Evolutionary conservation across 2,113 vertebrate species (phyloP), one percentile per base, ranked within the genome.

Genomic region (Crocuta crocuta): DNA sequence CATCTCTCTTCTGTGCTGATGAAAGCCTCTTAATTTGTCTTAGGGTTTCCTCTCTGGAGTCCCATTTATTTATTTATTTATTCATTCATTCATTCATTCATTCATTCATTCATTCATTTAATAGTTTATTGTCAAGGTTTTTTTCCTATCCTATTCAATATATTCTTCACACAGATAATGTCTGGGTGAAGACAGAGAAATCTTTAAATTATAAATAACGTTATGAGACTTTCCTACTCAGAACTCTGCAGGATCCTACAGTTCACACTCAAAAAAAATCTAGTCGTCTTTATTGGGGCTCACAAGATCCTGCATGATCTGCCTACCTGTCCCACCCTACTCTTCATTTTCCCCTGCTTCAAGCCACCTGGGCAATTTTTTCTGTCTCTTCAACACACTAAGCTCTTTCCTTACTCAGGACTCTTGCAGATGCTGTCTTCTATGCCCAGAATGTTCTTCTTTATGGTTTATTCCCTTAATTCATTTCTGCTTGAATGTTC

Each of bases 401-500:
- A 55, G 8, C 1, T 83, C 24, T 6, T 73, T 48, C 11, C 24
- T 65, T 74, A 89, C 63, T 28, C 23, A 58, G 79, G 39, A 24
- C 16, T 50, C 61, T 68, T 94, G 5, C 17, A 48, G 16, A 1
- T 66, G 12, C 48, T 39, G 0, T 45, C 39, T 95, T 23, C 11
- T 63, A 48, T 50, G 7, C n/a, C 39, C 71, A 26, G 35, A 93
- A 85, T 84, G 7, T 73, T 81, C 16, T 76, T 50, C 43, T 66
- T 5, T 35, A 63, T 79, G 35, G 26, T 33, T 88, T 83, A 6
- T 81, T 78, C 19, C 31, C 26, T 96, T 80, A 70, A 92, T 88
- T 94, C 9, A 70, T 92, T 90, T 90, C 23, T 89, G 70, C 39
- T 81, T 31, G 84, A 87, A 89, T 89, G 73, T n/a, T 66, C 81